phyloP scores from a whole-genome alignment of 2,113 vertebrate genomes.

The Plestiodon gilberti region DNA sequence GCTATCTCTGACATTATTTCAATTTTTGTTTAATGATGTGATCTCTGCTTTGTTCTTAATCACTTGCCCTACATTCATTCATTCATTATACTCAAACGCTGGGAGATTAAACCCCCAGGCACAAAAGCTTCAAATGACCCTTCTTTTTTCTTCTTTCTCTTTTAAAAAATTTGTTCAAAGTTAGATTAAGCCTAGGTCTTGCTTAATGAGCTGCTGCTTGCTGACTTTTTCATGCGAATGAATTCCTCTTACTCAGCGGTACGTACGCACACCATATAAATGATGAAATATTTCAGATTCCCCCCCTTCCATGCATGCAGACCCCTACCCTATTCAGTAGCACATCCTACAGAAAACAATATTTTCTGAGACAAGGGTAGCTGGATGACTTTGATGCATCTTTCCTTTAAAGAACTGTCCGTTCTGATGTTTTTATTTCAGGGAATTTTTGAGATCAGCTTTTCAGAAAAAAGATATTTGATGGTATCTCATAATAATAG shows the following conservation, averaged over 20 bases:
- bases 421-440: slow-evolving; percentile 36
- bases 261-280: slow-evolving; percentile 79
- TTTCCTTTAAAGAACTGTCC: slow-evolving; percentile 48
- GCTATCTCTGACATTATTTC: slow-evolving; percentile 72
- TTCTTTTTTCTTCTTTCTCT: slow-evolving; percentile 73
- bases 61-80: slow-evolving; percentile 79
- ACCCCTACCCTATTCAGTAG: slow-evolving; percentile 70
- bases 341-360: slow-evolving; percentile 74
- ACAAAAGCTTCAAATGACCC: slow-evolving; percentile 75
- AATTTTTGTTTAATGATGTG: slow-evolving; percentile 65
- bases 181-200: slow-evolving; percentile 82
- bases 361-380: slow-evolving; percentile 70
- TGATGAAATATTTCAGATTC: slow-evolving; percentile 76
- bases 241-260: slow-evolving; percentile 76
- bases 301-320: neutral
- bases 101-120: slow-evolving; percentile 80
- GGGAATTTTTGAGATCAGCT: neutral
- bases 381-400: slow-evolving; percentile 70
- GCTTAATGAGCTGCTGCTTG: slow-evolving; percentile 84
- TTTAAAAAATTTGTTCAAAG: slow-evolving; percentile 54
- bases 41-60: slow-evolving; percentile 80
- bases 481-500: neutral
- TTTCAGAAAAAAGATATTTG: neutral
- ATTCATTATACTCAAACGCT: slow-evolving; percentile 77
- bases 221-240: slow-evolving; percentile 78